Percentiles rank a stretch among this genome's conserved stretches.
Evolutionary conservation across 53 echinoderm and acorn worm genomes (phyloP).

Genomic region (Paracentrotus lividus): DNA sequence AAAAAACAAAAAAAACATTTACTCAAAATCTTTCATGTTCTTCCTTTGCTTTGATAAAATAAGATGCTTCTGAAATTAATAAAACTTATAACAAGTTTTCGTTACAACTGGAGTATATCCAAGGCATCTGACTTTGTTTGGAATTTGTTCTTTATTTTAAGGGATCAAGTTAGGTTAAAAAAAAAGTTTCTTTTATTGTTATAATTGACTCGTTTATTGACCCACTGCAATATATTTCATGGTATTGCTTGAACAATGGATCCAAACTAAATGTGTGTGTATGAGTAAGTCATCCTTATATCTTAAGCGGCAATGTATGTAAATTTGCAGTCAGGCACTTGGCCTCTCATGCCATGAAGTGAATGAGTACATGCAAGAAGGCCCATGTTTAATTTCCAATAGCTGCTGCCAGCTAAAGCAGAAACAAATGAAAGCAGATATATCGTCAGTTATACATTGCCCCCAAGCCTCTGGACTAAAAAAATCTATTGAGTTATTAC

Average conservation of each 20-base stretch:
- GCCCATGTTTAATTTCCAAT: slow-evolving; percentile 43
- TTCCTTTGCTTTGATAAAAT: no score
- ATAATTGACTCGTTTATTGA: neutral
- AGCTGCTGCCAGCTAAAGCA: neutral
- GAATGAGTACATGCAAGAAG: neutral
- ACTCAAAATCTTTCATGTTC: no score
- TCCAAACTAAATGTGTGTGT: neutral
- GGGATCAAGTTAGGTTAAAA: no score
- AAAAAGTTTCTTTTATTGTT: no score
- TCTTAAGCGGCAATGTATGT: neutral
- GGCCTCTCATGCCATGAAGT: slow-evolving; percentile 50
- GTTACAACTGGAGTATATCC: no score
- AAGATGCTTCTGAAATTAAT: no score
- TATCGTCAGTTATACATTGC: slow-evolving; percentile 4
- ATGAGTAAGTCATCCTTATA: slow-evolving; percentile 19
- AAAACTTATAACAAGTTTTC: no score
- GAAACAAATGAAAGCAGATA: neutral
- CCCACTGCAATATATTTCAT: neutral
- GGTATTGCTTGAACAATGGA: neutral
- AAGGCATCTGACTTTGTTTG: no score
- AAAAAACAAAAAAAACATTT: no score
- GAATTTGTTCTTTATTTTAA: no score
- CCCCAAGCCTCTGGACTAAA: neutral
- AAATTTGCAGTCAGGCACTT: slow-evolving; percentile 12
- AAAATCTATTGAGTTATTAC: no score